phyloP scores from a whole-genome alignment of 2,797 vertebrate species.

The Lates japonicus region DNA sequence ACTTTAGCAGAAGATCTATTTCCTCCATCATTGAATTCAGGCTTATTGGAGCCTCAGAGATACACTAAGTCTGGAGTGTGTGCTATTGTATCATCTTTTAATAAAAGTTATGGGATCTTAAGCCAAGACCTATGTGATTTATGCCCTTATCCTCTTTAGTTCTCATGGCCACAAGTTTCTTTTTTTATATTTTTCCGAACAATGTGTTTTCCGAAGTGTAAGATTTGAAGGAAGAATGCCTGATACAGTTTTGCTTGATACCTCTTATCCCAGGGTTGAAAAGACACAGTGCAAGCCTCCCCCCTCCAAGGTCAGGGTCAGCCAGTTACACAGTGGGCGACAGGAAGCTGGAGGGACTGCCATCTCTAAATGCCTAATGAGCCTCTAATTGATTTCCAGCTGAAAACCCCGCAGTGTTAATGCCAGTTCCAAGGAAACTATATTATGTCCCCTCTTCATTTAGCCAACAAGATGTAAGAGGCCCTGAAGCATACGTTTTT shows the following conservation, averaged over 20 bases:
- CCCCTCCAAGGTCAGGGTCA: conserved; percentile 73
- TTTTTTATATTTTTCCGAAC: not conserved
- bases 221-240: conserved; percentile 20
- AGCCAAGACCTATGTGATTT: not conserved
- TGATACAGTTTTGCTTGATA: conserved; percentile 25
- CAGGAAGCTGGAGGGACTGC: conserved; percentile 71
- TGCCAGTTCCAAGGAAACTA: conserved; percentile 64
- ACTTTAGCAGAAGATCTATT: not conserved
- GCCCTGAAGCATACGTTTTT: conserved; percentile 68
- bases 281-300: conserved; percentile 28
- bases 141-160: not conserved
- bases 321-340: conserved; percentile 64
- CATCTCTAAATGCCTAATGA: conserved; percentile 74
- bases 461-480: conserved; percentile 57
- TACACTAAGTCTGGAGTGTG: not conserved
- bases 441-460: conserved; percentile 54
- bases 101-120: not conserved
- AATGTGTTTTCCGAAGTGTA: conserved; percentile 6
- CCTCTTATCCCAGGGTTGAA: conserved; percentile 14
- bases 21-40: not conserved
- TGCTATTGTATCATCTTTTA: not conserved
- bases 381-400: conserved; percentile 84
- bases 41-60: not conserved
- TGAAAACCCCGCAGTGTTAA: conserved; percentile 71
- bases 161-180: not conserved